Evolutionary conservation across 2,797 vertebrate species (phyloP).

Genomic region (Merluccius polli): DNA sequence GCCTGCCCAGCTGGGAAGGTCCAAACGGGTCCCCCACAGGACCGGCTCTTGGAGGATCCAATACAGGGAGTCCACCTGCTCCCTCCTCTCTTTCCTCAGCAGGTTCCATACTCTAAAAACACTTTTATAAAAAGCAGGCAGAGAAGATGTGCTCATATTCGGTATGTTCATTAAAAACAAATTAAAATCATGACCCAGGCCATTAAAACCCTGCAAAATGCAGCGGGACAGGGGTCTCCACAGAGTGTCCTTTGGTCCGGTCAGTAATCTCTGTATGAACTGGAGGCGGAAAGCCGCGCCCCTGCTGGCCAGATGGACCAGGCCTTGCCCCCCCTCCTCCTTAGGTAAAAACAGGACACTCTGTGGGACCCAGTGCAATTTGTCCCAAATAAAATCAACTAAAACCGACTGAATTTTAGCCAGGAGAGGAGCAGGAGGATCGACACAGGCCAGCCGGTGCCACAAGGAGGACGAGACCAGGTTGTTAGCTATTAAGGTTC

Average conservation of each 20-base stretch:
- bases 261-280: background rate
- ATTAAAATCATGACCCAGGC: background rate
- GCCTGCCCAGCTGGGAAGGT: too few relatives aligned
- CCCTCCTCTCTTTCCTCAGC: background rate
- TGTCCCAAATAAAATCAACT: too few relatives aligned
- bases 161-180: too few relatives aligned
- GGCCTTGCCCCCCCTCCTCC: too few relatives aligned
- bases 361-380: too few relatives aligned
- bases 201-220: background rate
- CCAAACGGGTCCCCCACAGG: background rate
- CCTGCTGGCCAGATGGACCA: too few relatives aligned
- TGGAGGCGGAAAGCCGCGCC: too few relatives aligned
- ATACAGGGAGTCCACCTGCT: background rate
- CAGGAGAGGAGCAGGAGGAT: background rate
- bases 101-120: background rate
- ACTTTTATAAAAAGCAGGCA: background rate
- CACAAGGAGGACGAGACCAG: constrained; percentile 12
- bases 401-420: too few relatives aligned
- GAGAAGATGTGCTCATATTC: too few relatives aligned
- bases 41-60: background rate
- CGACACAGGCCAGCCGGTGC: constrained; percentile 12
- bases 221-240: background rate
- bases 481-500: too few relatives aligned
- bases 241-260: background rate
- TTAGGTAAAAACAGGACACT: too few relatives aligned